phyloP scores from a whole-genome alignment of 37 sponge, comb jelly and placozoan species.

The Mnemiopsis leidyi region DNA sequence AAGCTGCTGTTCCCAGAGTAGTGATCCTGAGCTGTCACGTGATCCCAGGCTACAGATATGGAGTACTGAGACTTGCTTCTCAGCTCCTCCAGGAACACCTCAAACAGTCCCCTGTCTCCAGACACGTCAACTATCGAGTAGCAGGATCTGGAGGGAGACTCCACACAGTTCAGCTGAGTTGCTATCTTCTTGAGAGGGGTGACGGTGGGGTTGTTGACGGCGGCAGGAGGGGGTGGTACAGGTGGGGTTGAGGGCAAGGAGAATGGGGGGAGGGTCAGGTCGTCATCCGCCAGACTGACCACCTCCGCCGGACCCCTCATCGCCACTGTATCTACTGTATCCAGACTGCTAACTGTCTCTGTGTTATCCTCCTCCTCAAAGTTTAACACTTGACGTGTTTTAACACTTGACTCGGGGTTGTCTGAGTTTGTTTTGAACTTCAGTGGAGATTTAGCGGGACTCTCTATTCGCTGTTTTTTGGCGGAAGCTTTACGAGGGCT shows the following conservation, averaged over 20 bases:
- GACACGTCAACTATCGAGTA: conserved; percentile 79
- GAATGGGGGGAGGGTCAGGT: conserved; percentile 4
- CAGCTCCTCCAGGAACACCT: conserved; percentile 79
- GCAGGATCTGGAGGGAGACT: conserved; percentile 59
- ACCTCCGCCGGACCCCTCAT: conserved; percentile 21
- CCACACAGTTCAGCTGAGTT: conserved; percentile 5
- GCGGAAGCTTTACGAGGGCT: background rate
- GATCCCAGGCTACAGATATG: conserved; percentile 73
- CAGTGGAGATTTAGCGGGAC: conserved; percentile 1
- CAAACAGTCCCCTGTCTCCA: conserved; percentile 70
- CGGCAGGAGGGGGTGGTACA: background rate
- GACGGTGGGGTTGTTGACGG: background rate
- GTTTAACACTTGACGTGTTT: background rate
- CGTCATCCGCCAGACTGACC: background rate
- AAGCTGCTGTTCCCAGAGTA: conserved; percentile 54
- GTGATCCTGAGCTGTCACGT: background rate
- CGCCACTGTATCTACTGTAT: background rate
- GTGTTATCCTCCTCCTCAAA: background rate
- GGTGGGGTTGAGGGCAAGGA: background rate
- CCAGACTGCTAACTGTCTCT: background rate
- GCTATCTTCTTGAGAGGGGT: background rate
- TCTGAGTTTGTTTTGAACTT: background rate
- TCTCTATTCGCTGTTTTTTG: background rate
- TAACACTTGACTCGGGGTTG: background rate
- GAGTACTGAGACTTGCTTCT: conserved; percentile 71